These are phyloP conservation scores for Crypturellus undulatus DNA, from an alignment of 2,113 vertebrate genomes.

Conservation along the genomic window DNA sequence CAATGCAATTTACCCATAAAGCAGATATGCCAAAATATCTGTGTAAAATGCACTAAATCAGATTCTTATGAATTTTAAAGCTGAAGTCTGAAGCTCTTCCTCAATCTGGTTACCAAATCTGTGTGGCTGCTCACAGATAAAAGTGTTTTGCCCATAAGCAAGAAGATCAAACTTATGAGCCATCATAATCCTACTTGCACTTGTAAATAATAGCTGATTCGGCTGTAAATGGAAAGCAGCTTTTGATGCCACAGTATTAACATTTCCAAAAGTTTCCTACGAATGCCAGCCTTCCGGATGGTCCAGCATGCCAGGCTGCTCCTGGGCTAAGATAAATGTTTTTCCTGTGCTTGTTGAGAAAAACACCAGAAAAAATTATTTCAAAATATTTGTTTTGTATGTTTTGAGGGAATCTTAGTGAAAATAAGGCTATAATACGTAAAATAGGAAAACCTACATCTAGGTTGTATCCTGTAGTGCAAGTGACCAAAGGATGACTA, in stretches of 20 bases:
- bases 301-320: not conserved
- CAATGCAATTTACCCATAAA: constrained; percentile 12
- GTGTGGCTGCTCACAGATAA: not conserved
- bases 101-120: constrained; percentile 44
- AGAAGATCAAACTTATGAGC: constrained; percentile 19
- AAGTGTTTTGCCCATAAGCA: constrained; percentile 22
- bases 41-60: constrained; percentile 41
- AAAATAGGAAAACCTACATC: not conserved
- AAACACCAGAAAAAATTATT: not conserved
- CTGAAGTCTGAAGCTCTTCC: constrained; percentile 21
- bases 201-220: constrained; percentile 33
- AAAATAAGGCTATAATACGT: not conserved
- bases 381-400: not conserved
- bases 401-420: not conserved
- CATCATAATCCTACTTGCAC: not conserved
- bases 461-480: not conserved
- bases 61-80: constrained; percentile 59
- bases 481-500: not conserved
- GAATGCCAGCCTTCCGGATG: not conserved
- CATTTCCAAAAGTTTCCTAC: not conserved
- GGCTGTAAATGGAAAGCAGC: constrained; percentile 17
- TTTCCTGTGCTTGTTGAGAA: not conserved
- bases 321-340: not conserved
- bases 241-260: not conserved
- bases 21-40: constrained; percentile 19